Conservation (phyloP, 1,140 invertebrate species). For the Ditylenchus dipsaci region DNA sequence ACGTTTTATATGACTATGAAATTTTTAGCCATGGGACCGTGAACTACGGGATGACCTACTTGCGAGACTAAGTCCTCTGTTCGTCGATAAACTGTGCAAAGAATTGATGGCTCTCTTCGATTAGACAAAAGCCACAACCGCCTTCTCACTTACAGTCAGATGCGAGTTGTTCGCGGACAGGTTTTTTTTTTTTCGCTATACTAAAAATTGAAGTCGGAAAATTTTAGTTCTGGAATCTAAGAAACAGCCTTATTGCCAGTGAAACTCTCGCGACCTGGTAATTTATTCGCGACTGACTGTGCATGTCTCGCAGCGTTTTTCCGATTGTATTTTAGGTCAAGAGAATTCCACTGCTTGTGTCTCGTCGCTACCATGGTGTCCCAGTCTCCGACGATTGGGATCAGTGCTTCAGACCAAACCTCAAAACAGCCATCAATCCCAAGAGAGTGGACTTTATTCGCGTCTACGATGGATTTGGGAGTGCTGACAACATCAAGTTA, state of each 20-base stretch:
- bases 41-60: conserved; percentile 31
- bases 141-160: conserved; percentile 32
- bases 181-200: conserved; percentile 5
- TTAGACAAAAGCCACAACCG: conserved; percentile 25
- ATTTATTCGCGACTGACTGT: conserved; percentile 28
- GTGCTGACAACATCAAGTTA: too few relatives aligned
- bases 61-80: conserved; percentile 38
- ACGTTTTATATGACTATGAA: not conserved
- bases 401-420: too few relatives aligned
- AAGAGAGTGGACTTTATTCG: too few relatives aligned
- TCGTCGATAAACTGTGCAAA: conserved; percentile 40
- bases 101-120: conserved; percentile 40
- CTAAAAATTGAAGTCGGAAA: too few relatives aligned
- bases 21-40: conserved; percentile 38
- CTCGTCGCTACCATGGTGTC: conserved; percentile 5
- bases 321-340: conserved; percentile 4
- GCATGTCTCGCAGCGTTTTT: not conserved
- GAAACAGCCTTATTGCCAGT: conserved; percentile 7
- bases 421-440: too few relatives aligned
- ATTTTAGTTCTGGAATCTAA: conserved; percentile 31
- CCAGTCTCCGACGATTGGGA: conserved; percentile 18
- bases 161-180: conserved; percentile 48
- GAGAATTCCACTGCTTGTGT: conserved; percentile 17
- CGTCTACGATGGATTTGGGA: too few relatives aligned
- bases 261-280: conserved; percentile 30